These are phyloP conservation scores for Sialis lutaria DNA, from an alignment of 2,888 invertebrate genomes.

Conservation along the genomic window DNA sequence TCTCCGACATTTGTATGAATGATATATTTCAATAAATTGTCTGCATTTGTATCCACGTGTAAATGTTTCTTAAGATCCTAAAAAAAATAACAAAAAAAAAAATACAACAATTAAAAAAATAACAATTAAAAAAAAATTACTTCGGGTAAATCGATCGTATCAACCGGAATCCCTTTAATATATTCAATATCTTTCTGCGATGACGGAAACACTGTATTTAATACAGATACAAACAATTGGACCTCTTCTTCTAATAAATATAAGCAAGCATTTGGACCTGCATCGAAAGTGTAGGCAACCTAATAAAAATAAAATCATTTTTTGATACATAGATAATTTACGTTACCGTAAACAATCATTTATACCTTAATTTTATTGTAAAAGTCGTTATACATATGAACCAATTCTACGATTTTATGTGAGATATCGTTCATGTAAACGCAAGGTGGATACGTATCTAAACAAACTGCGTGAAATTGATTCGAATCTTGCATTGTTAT, in stretches of 20 bases:
- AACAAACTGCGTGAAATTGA: conserved; percentile 85
- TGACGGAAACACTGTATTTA: conserved; percentile 58
- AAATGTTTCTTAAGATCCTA: conserved; percentile 12
- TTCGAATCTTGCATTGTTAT: conserved; percentile 96
- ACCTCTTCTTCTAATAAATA: conserved; percentile 66
- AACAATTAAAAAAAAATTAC: conserved; percentile 12
- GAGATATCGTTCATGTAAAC: conserved; percentile 85
- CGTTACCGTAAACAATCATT: no score
- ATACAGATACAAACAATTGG: conserved; percentile 42
- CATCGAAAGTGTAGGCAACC: conserved; percentile 96
- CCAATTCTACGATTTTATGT: conserved; percentile 55
- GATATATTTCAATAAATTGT: conserved; percentile 57
- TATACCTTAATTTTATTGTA: conserved; percentile 38
- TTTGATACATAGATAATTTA: no score
- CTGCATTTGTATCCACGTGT: conserved; percentile 10
- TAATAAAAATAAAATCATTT: conserved; percentile 20
- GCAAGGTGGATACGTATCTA: conserved; percentile 89
- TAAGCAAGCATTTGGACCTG: conserved; percentile 91
- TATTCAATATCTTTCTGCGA: conserved; percentile 27
- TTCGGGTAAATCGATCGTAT: conserved; percentile 15
- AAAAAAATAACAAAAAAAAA: conserved; percentile 6
- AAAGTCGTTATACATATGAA: conserved; percentile 67
- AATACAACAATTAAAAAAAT: conserved; percentile 12
- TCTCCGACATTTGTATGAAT: conserved; percentile 70
- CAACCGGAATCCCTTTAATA: conserved; percentile 34